Percentiles rank a stretch among this genome's conserved stretches.
phyloP scores from a whole-genome alignment of 2,888 invertebrate species.

The Tipula vernalis region DNA sequence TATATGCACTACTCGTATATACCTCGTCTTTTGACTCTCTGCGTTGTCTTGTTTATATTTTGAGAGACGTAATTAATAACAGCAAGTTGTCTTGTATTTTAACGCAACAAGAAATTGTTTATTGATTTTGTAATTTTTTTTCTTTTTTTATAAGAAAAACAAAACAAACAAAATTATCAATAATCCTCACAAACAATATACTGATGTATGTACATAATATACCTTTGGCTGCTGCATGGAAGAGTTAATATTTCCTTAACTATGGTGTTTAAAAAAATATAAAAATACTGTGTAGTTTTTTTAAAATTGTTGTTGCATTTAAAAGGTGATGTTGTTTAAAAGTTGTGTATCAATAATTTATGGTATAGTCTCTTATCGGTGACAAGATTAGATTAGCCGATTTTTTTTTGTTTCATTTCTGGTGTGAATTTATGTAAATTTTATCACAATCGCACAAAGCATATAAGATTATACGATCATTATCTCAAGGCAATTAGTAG shows the following conservation, averaged over 20 bases:
- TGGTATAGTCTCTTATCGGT: not conserved
- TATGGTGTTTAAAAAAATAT: not conserved
- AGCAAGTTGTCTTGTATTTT: constrained; percentile 10
- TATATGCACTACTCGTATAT: not conserved
- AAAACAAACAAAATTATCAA: constrained; percentile 7
- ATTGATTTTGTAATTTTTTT: constrained; percentile 8
- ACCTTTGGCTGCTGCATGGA: not conserved
- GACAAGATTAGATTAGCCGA: not conserved
- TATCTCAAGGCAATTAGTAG: not conserved
- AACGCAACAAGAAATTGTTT: constrained; percentile 10
- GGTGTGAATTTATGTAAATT: not conserved
- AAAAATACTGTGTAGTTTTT: not conserved
- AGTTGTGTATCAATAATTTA: not conserved
- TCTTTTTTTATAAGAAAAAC: not conserved
- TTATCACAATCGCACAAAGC: not conserved
- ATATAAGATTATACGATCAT: not conserved
- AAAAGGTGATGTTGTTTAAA: not conserved
- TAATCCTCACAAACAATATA: constrained; percentile 5
- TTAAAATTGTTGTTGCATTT: not conserved
- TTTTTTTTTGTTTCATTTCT: not conserved
- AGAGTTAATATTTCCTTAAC: not conserved
- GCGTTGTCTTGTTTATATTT: not conserved
- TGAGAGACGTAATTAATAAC: constrained; percentile 7
- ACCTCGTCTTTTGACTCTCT: not conserved
- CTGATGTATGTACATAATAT: not conserved